Conservation (phyloP, 2,797 vertebrate species). For the Malacoctenus gilli region DNA sequence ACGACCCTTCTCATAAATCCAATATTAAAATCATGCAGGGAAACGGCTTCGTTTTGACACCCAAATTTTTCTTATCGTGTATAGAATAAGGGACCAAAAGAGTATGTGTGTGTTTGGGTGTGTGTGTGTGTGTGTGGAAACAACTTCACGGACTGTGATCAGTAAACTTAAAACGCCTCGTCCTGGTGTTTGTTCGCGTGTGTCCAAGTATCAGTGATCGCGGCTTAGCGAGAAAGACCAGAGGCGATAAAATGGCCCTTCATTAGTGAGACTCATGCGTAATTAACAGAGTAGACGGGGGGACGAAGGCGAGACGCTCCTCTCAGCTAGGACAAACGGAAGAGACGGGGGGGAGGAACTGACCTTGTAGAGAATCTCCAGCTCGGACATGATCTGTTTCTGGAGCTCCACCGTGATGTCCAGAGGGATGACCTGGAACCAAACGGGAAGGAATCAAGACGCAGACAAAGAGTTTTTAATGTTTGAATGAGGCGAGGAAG, state of each 20-base stretch:
- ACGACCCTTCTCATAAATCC: too few species aligned
- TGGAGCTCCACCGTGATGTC: slow-evolving; percentile 97
- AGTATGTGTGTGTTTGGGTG: too few species aligned
- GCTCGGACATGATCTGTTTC: slow-evolving; percentile 98
- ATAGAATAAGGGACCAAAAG: too few species aligned
- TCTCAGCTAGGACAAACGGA: slow-evolving; percentile 11
- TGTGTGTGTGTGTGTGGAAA: too few species aligned
- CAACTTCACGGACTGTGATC: background rate
- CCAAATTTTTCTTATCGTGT: too few species aligned
- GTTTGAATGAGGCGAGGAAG: background rate
- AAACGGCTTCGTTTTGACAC: too few species aligned
- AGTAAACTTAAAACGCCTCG: slow-evolving; percentile 2
- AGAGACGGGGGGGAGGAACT: background rate
- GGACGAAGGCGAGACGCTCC: slow-evolving; percentile 6
- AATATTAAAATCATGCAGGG: too few species aligned
- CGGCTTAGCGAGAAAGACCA: slow-evolving; percentile 27
- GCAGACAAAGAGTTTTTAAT: background rate
- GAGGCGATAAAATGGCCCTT: slow-evolving; percentile 15
- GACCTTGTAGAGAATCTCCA: slow-evolving; percentile 99
- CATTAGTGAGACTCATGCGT: slow-evolving; percentile 17
- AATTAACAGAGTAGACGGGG: slow-evolving; percentile 19
- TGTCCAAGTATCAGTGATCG: slow-evolving; percentile 13
- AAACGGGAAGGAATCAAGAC: slow-evolving; percentile 3
- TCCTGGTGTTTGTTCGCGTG: background rate
- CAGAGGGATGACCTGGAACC: slow-evolving; percentile 92